Evolutionary conservation across 2,888 invertebrate genomes (phyloP).

Genomic region (Macrosoma leucophasiata): DNA sequence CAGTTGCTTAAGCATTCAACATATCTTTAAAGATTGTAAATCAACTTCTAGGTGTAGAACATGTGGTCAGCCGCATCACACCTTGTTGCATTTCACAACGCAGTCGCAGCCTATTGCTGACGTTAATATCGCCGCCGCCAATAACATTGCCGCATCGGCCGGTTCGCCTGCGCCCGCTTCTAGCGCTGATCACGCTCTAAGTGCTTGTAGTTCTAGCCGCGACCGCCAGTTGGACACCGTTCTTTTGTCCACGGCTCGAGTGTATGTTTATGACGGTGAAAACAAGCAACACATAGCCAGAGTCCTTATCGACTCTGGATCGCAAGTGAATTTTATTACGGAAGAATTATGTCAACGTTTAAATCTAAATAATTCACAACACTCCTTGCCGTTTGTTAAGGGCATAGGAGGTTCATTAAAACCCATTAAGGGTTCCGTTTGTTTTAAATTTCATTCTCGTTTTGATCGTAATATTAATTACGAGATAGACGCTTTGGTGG

Average conservation of each 20-base stretch:
- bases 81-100: constrained; percentile 6
- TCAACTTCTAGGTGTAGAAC: constrained; percentile 2
- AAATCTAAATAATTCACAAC: constrained; percentile 1
- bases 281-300: constrained; percentile 2
- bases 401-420: constrained; percentile 10
- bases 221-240: constrained; percentile 1
- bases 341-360: constrained; percentile 1
- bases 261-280: not conserved
- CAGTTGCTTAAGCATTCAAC: constrained; percentile 4
- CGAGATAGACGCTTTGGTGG: constrained; percentile 2
- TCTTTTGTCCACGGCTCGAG: constrained; percentile 7
- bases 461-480: constrained; percentile 8
- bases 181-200: not conserved
- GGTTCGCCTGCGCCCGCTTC: not conserved
- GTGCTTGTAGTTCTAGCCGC: not conserved
- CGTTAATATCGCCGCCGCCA: no score
- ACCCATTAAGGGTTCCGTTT: constrained; percentile 4
- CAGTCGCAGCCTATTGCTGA: no score
- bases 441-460: constrained; percentile 9
- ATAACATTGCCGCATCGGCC: no score
- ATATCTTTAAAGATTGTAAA: constrained; percentile 1
- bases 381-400: constrained; percentile 4
- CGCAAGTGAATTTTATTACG: constrained; percentile 12
- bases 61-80: constrained; percentile 4
- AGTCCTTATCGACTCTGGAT: constrained; percentile 8